Evolutionary conservation across 2,888 invertebrate species (phyloP).

Genomic region (Nomada fabriciana): DNA sequence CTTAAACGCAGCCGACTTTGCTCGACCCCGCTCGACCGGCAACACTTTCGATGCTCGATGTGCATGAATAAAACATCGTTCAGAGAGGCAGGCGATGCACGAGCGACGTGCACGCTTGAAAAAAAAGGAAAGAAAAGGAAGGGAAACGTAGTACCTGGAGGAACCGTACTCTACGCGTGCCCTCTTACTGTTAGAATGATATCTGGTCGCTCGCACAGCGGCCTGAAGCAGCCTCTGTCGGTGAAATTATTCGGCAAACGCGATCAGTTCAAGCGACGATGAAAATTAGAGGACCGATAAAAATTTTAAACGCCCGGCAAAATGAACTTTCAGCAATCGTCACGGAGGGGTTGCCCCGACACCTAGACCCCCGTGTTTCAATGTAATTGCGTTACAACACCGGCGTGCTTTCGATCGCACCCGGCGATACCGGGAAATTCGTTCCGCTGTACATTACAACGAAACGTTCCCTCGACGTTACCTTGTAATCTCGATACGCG

Average conservation of each 20-base stretch:
- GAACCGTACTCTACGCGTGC: constrained; percentile 8
- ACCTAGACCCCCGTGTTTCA: constrained; percentile 51
- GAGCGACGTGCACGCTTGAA: constrained; percentile 45
- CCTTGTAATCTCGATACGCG: background rate
- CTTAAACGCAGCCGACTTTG: constrained; percentile 77
- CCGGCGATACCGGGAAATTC: constrained; percentile 54
- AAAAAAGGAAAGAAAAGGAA: background rate
- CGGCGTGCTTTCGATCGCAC: constrained; percentile 51
- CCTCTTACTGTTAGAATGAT: background rate
- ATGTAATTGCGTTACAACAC: constrained; percentile 59
- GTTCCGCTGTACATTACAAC: constrained; percentile 15
- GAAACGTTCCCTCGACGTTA: constrained; percentile 34
- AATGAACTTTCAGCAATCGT: constrained; percentile 59
- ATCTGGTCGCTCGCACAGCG: background rate
- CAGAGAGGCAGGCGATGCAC: constrained; percentile 54
- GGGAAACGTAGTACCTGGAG: constrained; percentile 25
- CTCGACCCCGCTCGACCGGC: constrained; percentile 42
- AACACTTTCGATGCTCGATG: constrained; percentile 67
- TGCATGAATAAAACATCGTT: constrained; percentile 80
- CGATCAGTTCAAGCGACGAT: constrained; percentile 28
- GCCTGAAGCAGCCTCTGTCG: too few species aligned
- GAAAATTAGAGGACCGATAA: constrained; percentile 39
- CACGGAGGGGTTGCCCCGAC: constrained; percentile 65
- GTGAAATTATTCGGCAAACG: constrained; percentile 24
- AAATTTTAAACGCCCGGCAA: constrained; percentile 62